These are phyloP conservation scores for Mermis nigrescens DNA, from an alignment of 2,888 invertebrate genomes.

Conservation along the genomic window DNA sequence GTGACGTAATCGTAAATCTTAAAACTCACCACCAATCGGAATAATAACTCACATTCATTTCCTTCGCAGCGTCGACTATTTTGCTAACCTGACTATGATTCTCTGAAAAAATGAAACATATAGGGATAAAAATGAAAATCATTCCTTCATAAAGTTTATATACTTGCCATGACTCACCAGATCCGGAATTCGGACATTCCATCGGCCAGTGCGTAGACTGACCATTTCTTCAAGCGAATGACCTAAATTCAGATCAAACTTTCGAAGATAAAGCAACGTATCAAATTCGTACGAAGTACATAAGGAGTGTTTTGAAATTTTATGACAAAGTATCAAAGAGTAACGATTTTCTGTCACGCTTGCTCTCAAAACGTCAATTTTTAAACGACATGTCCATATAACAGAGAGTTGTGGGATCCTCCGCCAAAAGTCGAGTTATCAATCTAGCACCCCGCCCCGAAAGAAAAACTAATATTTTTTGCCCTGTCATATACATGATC, in stretches of 20 bases:
- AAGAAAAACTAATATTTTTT: no score
- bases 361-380: no score
- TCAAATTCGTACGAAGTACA: no score
- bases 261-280: neutral
- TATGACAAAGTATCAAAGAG: no score
- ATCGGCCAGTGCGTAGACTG: constrained; percentile 49
- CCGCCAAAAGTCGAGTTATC: no score
- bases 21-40: constrained; percentile 56
- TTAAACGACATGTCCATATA: neutral
- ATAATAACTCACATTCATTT: constrained; percentile 60
- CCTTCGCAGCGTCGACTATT: constrained; percentile 55
- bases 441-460: no score
- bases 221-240: constrained; percentile 79
- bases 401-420: no score
- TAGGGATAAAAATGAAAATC: no score
- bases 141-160: neutral
- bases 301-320: no score
- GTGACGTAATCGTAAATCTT: no score
- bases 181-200: constrained; percentile 62
- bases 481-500: no score
- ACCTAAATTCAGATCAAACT: constrained; percentile 25
- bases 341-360: no score
- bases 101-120: neutral
- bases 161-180: constrained; percentile 67
- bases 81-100: neutral